These are phyloP conservation scores for Casuarius casuarius DNA, from an alignment of 2,113 vertebrate genomes.

Conservation along the genomic window DNA sequence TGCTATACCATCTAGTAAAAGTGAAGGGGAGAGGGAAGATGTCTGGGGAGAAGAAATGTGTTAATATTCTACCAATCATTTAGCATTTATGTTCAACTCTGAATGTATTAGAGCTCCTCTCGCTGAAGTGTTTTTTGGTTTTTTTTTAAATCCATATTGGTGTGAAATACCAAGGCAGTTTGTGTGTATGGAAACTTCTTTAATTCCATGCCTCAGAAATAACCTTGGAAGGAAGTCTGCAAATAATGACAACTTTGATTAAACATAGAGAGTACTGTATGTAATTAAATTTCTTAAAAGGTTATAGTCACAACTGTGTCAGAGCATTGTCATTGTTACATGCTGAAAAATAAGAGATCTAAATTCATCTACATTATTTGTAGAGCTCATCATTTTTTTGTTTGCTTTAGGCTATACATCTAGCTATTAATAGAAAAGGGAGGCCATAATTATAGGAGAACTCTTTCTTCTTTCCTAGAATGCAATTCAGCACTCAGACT, in stretches of 20 bases:
- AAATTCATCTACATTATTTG: background rate
- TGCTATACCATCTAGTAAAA: background rate
- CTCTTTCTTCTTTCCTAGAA: background rate
- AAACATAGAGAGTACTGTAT: background rate
- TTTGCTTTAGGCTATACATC: background rate
- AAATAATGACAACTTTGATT: conserved; percentile 18
- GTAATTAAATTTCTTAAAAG: conserved; percentile 19
- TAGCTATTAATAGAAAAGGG: background rate
- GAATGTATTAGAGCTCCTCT: background rate
- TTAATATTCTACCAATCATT: conserved; percentile 44
- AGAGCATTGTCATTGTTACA: background rate
- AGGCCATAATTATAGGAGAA: background rate
- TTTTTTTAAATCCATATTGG: background rate
- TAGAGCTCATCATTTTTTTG: background rate
- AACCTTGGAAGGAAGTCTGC: conserved; percentile 28
- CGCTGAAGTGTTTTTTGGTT: conserved; percentile 49
- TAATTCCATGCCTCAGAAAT: conserved; percentile 25
- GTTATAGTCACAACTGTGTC: background rate
- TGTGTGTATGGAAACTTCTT: background rate
- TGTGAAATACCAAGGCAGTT: conserved; percentile 4
- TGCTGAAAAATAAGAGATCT: background rate
- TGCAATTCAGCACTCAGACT: background rate
- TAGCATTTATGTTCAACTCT: conserved; percentile 40
- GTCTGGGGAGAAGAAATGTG: background rate
- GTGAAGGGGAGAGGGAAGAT: background rate